A percentile compares a stretch with the other conserved stretches of the same genome.
These are phyloP conservation scores for Cheilosia vernalis DNA, from an alignment of 2,888 invertebrate genomes.

Conservation along the genomic window DNA sequence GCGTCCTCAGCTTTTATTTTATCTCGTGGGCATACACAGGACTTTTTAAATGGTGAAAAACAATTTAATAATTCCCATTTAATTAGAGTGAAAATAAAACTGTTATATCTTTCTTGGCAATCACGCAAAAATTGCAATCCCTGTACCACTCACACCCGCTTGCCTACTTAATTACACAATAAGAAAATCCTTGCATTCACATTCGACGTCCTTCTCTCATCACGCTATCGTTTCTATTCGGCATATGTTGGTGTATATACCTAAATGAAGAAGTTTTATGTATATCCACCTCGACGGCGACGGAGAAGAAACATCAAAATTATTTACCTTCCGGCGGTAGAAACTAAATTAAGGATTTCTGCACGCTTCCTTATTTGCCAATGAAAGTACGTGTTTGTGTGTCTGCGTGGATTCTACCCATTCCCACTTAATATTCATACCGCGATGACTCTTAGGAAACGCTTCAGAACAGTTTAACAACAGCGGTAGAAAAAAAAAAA, in stretches of 20 bases:
- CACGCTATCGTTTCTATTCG: constrained; percentile 1
- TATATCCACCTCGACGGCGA: constrained; percentile 13
- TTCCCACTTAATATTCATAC: constrained; percentile 67
- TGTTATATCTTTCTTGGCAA: constrained; percentile 42
- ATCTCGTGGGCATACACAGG: constrained; percentile 9
- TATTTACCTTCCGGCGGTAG: constrained; percentile 65
- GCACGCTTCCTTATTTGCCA: constrained; percentile 64
- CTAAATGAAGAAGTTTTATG: neutral
- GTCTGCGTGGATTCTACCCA: constrained; percentile 37
- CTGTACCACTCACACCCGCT: neutral
- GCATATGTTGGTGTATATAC: constrained; percentile 15
- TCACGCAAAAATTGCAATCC: constrained; percentile 46
- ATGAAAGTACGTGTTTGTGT: constrained; percentile 31
- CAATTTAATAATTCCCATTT: constrained; percentile 57
- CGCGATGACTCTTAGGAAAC: constrained; percentile 64
- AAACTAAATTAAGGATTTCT: constrained; percentile 68
- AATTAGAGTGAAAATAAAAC: constrained; percentile 43
- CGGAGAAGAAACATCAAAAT: constrained; percentile 59
- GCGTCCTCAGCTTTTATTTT: neutral
- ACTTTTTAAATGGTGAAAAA: constrained; percentile 34
- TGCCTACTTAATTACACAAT: constrained; percentile 64
- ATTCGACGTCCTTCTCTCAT: constrained; percentile 33
- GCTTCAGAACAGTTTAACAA: constrained; percentile 64
- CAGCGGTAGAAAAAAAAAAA: constrained; percentile 26
- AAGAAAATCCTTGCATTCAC: constrained; percentile 66